phyloP scores from a whole-genome alignment of 2,888 invertebrate species.

The Athripsodes cinereus region DNA sequence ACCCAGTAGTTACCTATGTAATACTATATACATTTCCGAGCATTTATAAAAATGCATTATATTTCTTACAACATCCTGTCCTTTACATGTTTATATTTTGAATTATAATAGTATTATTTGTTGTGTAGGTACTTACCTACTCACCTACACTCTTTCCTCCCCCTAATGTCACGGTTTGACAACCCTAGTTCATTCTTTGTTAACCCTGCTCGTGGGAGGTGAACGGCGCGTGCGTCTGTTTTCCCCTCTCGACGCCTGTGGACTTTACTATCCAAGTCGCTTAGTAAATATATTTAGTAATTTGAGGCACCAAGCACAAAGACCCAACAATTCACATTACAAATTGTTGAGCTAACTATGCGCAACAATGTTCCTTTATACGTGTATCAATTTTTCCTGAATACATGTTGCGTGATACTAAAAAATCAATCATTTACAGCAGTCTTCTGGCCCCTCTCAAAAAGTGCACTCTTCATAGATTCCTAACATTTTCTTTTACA shows the following conservation, averaged over 20 bases:
- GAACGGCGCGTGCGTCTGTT: conserved; percentile 15
- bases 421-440: not conserved
- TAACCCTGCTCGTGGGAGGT: conserved; percentile 20
- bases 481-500: too few species aligned
- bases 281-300: not conserved
- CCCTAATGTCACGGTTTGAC: conserved; percentile 4
- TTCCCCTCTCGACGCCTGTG: conserved; percentile 14
- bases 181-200: conserved; percentile 23
- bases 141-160: not conserved
- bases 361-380: not conserved
- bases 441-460: not conserved
- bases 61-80: too few species aligned
- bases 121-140: too few species aligned
- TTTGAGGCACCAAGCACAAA: not conserved
- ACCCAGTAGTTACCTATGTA: too few species aligned
- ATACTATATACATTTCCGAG: too few species aligned
- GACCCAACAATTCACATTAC: too few species aligned
- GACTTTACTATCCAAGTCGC: not conserved
- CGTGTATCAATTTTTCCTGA: not conserved
- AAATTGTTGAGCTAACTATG: too few species aligned
- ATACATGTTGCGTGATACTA: not conserved
- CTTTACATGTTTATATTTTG: too few species aligned
- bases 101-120: too few species aligned
- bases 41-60: too few species aligned
- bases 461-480: not conserved